These are phyloP conservation scores for Sebastes cheni DNA, from an alignment of 2,797 vertebrate genomes.

Conservation along the genomic window DNA sequence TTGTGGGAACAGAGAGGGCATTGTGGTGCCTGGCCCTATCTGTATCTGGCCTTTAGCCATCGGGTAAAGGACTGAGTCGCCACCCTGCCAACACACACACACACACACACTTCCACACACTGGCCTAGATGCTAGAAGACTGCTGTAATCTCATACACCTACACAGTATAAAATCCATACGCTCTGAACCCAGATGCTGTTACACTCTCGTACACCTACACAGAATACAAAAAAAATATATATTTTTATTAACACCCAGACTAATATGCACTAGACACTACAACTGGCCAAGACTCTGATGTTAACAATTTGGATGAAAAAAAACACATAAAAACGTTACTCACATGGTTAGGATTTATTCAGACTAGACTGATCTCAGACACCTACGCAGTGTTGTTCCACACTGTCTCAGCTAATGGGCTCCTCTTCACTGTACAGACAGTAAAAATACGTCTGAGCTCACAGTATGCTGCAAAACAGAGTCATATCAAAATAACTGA, in stretches of 20 bases:
- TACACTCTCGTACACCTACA: conserved; percentile 38
- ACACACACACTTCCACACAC: neutral
- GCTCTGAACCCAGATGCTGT: conserved; percentile 52
- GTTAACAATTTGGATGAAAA: neutral
- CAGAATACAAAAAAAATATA: conserved; percentile 1
- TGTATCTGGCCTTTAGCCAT: conserved; percentile 66
- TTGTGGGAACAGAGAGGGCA: conserved; percentile 69
- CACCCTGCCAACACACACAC: conserved; percentile 1
- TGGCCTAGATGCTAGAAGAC: conserved; percentile 21
- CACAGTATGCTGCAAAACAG: neutral
- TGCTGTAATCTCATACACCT: conserved; percentile 47
- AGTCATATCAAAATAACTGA: conserved; percentile 3
- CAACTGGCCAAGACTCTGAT: neutral
- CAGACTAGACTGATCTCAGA: conserved; percentile 44
- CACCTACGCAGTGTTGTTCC: conserved; percentile 14
- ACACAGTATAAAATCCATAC: conserved; percentile 56
- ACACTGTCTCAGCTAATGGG: neutral
- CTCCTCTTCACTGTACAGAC: conserved; percentile 1
- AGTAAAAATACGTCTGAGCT: conserved; percentile 35
- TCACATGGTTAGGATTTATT: conserved; percentile 13
- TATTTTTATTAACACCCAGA: neutral
- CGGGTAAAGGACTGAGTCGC: conserved; percentile 30
- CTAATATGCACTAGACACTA: conserved; percentile 1
- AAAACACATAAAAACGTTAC: neutral
- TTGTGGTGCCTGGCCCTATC: conserved; percentile 63